Evolutionary conservation across 1,140 invertebrate genomes (phyloP), one percentile per base, ranked within the genome.

Genomic region (Geopemphigus sp.): DNA sequence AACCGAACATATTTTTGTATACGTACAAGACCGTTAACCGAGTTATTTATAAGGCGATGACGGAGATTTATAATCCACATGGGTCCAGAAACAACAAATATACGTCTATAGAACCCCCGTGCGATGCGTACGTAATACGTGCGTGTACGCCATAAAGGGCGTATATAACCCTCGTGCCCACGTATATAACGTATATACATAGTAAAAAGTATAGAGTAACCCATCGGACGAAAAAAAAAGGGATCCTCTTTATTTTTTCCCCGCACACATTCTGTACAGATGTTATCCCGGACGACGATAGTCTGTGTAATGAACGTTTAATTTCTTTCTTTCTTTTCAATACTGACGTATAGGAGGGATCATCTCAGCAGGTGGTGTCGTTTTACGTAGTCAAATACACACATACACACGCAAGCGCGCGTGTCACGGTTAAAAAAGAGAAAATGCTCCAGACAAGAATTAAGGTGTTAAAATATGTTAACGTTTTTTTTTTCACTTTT

Each of bases 11-110:
- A 6, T 11, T 6, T 64, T n/a, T 39, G 39, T 22, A 32, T 19
- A 63, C 0, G 24, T 50, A 19, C 10, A 26, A 12, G 22, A 47
- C n/a, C 22, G 45, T 50, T 68, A 50, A 15, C 66, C 17, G 70
- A 39, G 70, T 73, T 73, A 73, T 73, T 73, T 73, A 73, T 73
- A 73, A 39, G 70, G 53, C 54, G 70, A 56, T 56, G 50, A 73
- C 50, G 53, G 54, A 54, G 66, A 68, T 68, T 68, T 50, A 68
- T 68, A 68, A 26, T 68, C 39, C 66, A 68, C 14, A 68, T 50
- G 66, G 22, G 22, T 17, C 45, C 47, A 45, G n/a, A 50, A 68
- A 50, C 39, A 68, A 50, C 66, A 68, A 68, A 68, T 32, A 32
- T 11, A 47, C 15, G 22, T 47, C 3, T 68, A 59, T 59, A 47